phyloP scores from a whole-genome alignment of 2,888 invertebrate species.

The Drosophila mettleri region DNA sequence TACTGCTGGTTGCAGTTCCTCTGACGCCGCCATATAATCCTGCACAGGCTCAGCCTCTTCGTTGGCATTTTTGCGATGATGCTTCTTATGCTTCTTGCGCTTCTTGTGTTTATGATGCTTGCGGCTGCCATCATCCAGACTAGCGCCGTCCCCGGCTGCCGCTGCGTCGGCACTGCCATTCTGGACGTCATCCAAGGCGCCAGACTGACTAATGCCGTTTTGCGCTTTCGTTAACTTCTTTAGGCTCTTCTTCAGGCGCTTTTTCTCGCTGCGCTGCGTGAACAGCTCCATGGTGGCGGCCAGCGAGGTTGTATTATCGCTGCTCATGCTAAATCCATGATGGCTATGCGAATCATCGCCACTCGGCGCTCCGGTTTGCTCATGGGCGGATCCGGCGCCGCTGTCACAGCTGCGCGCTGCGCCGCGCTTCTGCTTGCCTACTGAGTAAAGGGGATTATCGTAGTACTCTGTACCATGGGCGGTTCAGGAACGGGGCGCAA shows the following conservation, averaged over 20 bases:
- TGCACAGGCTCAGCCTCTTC: slow-evolving; percentile 57
- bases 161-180: slow-evolving; percentile 25
- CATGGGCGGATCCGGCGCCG: slow-evolving; percentile 37
- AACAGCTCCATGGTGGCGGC: slow-evolving; percentile 80
- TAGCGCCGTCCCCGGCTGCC: slow-evolving; percentile 28
- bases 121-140: slow-evolving; percentile 82
- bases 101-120: slow-evolving; percentile 92
- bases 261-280: slow-evolving; percentile 82
- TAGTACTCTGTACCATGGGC: slow-evolving; percentile 81
- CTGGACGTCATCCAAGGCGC: slow-evolving; percentile 33
- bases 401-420: slow-evolving; percentile 50
- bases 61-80: slow-evolving; percentile 84
- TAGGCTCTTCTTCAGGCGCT: slow-evolving; percentile 81
- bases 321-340: slow-evolving; percentile 63
- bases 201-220: slow-evolving; percentile 41
- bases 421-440: slow-evolving; percentile 83
- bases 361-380: slow-evolving; percentile 43
- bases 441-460: slow-evolving; percentile 84
- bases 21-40: slow-evolving; percentile 39
- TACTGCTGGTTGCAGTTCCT: slow-evolving; percentile 20
- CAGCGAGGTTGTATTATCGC: slow-evolving; percentile 71
- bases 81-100: slow-evolving; percentile 91
- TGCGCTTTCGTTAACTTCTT: slow-evolving; percentile 78
- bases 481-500: slow-evolving; percentile 33
- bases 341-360: slow-evolving; percentile 64